Percentiles rank a stretch among this genome's conserved stretches.
Conservation (phyloP, 2,888 invertebrate species). For the Ectropis crepuscularia region DNA sequence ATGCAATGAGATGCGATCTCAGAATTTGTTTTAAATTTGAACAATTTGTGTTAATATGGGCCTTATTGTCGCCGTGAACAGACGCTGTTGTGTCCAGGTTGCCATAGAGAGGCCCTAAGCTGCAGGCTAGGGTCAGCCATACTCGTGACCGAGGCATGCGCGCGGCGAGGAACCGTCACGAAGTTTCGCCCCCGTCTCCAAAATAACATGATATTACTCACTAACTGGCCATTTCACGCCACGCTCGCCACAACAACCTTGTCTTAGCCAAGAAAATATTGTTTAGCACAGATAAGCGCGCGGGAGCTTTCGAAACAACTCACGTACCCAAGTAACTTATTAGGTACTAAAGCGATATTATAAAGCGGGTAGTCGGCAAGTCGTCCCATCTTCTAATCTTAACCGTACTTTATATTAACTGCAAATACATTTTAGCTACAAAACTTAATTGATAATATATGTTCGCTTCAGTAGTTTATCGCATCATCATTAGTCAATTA, state of each 20-base stretch:
- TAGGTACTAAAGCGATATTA: conserved; percentile 7
- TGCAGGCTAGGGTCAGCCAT: conserved; percentile 68
- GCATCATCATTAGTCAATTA: conserved; percentile 22
- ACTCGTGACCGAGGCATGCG: conserved; percentile 76
- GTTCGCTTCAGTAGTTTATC: conserved; percentile 31
- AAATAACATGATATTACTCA: conserved; percentile 81
- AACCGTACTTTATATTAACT: conserved; percentile 25
- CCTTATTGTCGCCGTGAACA: conserved; percentile 12
- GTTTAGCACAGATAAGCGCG: conserved; percentile 33
- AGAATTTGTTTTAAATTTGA: no score
- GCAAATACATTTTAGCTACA: conserved; percentile 11
- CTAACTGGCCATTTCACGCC: conserved; percentile 83
- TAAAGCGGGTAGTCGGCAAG: conserved; percentile 18
- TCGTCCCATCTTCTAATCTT: conserved; percentile 27
- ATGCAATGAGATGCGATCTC: no score
- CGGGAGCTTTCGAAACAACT: conserved; percentile 24
- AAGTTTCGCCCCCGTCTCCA: conserved; percentile 69
- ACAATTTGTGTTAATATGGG: no score
- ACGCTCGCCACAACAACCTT: conserved; percentile 63
- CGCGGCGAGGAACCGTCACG: conserved; percentile 69
- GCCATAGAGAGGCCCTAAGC: conserved; percentile 29
- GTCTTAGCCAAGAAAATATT: conserved; percentile 42
- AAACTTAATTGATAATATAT: conserved; percentile 31
- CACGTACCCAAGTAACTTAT: background rate
- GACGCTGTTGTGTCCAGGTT: conserved; percentile 33